Conservation (phyloP, 2,113 vertebrate species). For the Centrocercus urophasianus region DNA sequence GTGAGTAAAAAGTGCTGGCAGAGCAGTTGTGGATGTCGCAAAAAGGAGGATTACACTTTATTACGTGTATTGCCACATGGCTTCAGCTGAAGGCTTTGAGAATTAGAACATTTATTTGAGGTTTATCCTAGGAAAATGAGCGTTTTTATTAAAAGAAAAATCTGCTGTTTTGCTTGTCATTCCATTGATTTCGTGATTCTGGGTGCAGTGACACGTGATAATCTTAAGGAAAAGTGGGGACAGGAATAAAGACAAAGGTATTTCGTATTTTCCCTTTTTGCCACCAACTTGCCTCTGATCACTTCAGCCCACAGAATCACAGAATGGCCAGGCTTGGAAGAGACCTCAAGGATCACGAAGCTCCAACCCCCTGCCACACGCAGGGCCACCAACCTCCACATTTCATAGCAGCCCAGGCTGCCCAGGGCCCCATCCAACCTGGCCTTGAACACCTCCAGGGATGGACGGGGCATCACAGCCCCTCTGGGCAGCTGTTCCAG, state of each 20-base stretch:
- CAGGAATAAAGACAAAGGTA: too few relatives aligned
- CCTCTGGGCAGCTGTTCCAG: too few relatives aligned
- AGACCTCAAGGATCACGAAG: too few relatives aligned
- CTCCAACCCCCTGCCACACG: too few relatives aligned
- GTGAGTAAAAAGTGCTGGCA: accelerated
- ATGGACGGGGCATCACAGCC: too few relatives aligned
- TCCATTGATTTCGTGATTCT: neutral
- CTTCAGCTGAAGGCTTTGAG: neutral
- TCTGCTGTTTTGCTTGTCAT: neutral
- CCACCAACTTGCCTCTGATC: neutral
- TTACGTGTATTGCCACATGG: accelerated
- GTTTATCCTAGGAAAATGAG: neutral
- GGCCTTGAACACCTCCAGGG: too few relatives aligned
- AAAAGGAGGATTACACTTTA: neutral
- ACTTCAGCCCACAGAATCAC: accelerated
- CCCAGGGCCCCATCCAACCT: too few relatives aligned
- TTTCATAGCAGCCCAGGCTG: too few relatives aligned
- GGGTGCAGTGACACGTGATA: accelerated
- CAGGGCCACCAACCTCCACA: too few relatives aligned
- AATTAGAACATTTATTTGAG: neutral
- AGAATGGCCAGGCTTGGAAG: too few relatives aligned
- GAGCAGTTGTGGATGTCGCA: neutral
- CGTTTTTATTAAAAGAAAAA: neutral
- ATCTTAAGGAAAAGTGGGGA: neutral
- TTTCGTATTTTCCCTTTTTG: neutral